Conservation (phyloP, 2,888 invertebrate species). For the Erebia palarica region DNA sequence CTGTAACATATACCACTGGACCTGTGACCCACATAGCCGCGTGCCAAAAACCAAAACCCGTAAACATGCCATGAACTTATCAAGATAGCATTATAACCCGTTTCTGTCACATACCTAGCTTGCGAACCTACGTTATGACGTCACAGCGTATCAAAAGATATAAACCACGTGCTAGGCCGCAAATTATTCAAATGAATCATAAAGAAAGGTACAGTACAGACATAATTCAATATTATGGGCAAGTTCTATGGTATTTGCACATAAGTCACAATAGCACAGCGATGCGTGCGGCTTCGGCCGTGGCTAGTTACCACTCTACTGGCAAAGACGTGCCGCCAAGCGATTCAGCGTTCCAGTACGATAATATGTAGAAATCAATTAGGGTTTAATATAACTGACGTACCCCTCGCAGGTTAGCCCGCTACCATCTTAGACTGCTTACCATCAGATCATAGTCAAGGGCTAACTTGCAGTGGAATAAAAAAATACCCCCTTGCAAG, state of each 20-base stretch:
- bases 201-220: slow-evolving; percentile 19
- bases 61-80: slow-evolving; percentile 26
- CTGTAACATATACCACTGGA: slow-evolving; percentile 2
- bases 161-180: slow-evolving; percentile 45
- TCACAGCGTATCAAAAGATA: slow-evolving; percentile 52
- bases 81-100: slow-evolving; percentile 41
- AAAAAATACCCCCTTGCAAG: too few relatives aligned
- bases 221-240: not conserved
- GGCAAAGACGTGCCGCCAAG: too few relatives aligned
- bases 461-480: too few relatives aligned
- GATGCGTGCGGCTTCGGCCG: too few relatives aligned
- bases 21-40: slow-evolving; percentile 13
- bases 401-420: too few relatives aligned
- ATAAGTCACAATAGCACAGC: too few relatives aligned
- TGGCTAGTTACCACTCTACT: not conserved
- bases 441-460: too few relatives aligned
- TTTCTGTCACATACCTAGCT: slow-evolving; percentile 48
- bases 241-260: too few relatives aligned
- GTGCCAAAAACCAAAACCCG: slow-evolving; percentile 13
- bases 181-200: slow-evolving; percentile 82
- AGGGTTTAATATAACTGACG: too few relatives aligned
- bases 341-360: too few relatives aligned
- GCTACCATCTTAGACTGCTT: too few relatives aligned
- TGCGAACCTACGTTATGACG: slow-evolving; percentile 66
- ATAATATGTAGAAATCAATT: too few relatives aligned